Base-by-base conservation (phyloP, 1,140 invertebrate species). In the Pseudomyrmex dendroicus region DNA sequence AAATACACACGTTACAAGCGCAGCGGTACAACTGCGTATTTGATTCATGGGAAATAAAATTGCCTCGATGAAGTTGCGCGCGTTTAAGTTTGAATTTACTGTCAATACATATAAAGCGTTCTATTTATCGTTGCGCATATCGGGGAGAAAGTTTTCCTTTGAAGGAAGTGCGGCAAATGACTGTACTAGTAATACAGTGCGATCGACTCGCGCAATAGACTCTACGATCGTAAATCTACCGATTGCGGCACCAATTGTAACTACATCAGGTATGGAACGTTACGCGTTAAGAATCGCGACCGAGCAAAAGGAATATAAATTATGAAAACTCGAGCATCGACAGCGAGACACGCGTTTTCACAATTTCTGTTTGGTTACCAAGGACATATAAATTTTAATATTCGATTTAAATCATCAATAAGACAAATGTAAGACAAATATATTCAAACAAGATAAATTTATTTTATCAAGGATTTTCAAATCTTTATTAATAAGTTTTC, bases 181-280 rank as follows among this genome's bases (percentile, higher is more conserved):
- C 73, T 85, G 35, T 35, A 86, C 56, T 57, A 67, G 63, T 62
- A 64, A 50, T 46, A 50, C 44, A 46, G 25, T 64, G 48, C 83
- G 76, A 52, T 59, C 57, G 44, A 35, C 56, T 62, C 35, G 64
- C 64, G 72, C 56, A 67, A 67, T 61, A 63, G 57, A 59, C 20
- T 59, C 17, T 20, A 61, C 50, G 73, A 80, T 82, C 86, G 86
- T 87, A 86, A 87, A 87, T 86, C 57, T 50, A 25, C 15, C 25
- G 73, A 56, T 52, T 67, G 73, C 77, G 59, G 64, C 61, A 62
- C 62, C 82, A 63, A 59, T 73, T 67, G 74, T 67, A 82, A 54
- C 59, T 54, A 64, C 72, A 77, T 63, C 74, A 67, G 52, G n/a
- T 72, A 84, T 68, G 54, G 5, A 73, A 74, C 59, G 35, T 86